These are phyloP conservation scores for Sylvietta virens DNA, from an alignment of 2,113 vertebrate genomes.

Conservation along the genomic window DNA sequence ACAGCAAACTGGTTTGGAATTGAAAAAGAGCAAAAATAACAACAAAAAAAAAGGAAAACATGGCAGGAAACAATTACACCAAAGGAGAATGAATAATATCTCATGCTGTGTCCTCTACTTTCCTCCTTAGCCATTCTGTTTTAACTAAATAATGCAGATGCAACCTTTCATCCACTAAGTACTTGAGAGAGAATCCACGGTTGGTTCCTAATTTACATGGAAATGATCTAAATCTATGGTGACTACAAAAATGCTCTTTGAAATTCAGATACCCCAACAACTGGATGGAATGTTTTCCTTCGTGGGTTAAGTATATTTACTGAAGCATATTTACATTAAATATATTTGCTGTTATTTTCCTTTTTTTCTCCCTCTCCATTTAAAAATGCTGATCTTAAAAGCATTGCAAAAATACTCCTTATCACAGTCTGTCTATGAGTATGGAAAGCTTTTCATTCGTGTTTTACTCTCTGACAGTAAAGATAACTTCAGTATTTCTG, in stretches of 20 bases:
- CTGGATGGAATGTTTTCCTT: neutral
- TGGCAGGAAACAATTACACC: neutral
- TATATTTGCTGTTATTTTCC: neutral
- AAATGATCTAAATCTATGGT: neutral
- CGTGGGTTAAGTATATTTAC: neutral
- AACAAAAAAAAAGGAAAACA: neutral
- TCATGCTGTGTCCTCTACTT: neutral
- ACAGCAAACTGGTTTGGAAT: neutral
- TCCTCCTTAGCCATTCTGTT: neutral
- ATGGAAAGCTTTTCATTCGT: neutral
- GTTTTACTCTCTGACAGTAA: neutral
- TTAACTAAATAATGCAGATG: neutral
- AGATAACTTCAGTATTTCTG: neutral
- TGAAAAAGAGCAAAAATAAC: neutral
- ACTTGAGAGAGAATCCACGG: neutral
- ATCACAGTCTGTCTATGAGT: neutral
- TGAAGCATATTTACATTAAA: neutral
- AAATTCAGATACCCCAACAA: neutral
- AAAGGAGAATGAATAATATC: neutral
- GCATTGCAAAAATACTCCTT: neutral
- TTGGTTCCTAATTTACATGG: neutral
- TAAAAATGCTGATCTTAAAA: neutral
- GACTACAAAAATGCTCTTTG: neutral
- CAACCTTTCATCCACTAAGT: neutral
- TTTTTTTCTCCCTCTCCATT: neutral